Evolutionary conservation across 2,797 vertebrate genomes (phyloP), one percentile per base, ranked within the genome.

Genomic region (Catamblyrhynchus diadema): DNA sequence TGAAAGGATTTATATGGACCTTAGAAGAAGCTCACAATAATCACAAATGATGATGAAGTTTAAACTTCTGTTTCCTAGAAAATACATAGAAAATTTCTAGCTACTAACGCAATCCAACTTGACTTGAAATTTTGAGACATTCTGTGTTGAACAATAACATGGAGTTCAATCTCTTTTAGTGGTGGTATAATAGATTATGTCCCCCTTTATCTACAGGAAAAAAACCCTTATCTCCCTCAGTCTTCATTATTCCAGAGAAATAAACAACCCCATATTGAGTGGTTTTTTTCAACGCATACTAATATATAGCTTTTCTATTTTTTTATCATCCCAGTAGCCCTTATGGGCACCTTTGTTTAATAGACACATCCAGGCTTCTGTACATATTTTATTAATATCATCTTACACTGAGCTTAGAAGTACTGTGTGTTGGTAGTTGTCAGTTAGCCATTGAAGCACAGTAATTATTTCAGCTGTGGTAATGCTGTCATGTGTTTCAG

Each of bases 321-420:
- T 72, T 81, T 41, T 69, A 39, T 85, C 21, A 53, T 48, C 14
- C 9, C 33, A 66, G 18, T 20, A 75, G 32, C 12, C 8, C 7
- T 53, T 80, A 47, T 51, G 42, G 23, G 6, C 33, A 79, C 14
- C 17, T 33, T 79, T 80, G 41, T 79, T 64, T 33, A 87, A 64
- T 0, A 77, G 14, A 87, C 5, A 66, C 2, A 5, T 30, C 51
- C 50, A 75, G 37, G 24, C 16, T 90, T 84, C 54, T 59, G 14
- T 47, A 41, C 0, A 0, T 56, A 37, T 67, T 80, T 85, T 0
- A 0, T 56, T 51, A 88, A 42, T 44, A 86, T 13, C 42, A 48
- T 32, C 21, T 50, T 73, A 44, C 8, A 18, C 0, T 56, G n/a
- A 70, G 23, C 13, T 22, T 93, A 41, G 51, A 90, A 82, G 32